Conservation (phyloP, 2,113 vertebrate genomes). For the Oceanites oceanicus region DNA sequence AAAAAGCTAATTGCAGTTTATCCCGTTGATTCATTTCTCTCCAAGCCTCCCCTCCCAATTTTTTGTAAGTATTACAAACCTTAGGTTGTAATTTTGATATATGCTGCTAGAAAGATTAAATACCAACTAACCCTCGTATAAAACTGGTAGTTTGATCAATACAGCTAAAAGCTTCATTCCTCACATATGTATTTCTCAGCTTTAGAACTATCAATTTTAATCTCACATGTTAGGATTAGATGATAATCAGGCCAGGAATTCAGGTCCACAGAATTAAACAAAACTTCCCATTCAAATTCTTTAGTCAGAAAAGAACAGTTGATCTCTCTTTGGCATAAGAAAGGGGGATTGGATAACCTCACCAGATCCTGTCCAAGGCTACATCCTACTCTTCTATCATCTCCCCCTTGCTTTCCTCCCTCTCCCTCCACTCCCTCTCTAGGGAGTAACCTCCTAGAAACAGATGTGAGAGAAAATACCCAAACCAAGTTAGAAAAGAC, state of each 20-base stretch:
- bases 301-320: neutral
- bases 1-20: constrained; percentile 53
- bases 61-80: constrained; percentile 28
- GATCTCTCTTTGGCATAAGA: neutral
- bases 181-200: neutral
- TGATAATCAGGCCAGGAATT: neutral
- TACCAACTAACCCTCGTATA: constrained; percentile 33
- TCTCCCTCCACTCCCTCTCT: neutral
- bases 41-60: neutral
- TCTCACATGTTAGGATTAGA: neutral
- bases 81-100: constrained; percentile 43
- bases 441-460: neutral
- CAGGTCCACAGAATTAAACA: neutral
- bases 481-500: neutral
- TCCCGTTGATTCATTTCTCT: constrained; percentile 42
- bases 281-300: neutral
- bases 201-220: constrained; percentile 32
- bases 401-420: neutral
- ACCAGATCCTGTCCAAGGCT: neutral
- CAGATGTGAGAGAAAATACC: neutral
- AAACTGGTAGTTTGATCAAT: constrained; percentile 51
- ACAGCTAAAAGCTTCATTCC: constrained; percentile 16
- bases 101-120: constrained; percentile 44
- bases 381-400: neutral
- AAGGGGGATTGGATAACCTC: neutral